phyloP scores from a whole-genome alignment of 2,888 invertebrate species.

The Lasius platythorax region DNA sequence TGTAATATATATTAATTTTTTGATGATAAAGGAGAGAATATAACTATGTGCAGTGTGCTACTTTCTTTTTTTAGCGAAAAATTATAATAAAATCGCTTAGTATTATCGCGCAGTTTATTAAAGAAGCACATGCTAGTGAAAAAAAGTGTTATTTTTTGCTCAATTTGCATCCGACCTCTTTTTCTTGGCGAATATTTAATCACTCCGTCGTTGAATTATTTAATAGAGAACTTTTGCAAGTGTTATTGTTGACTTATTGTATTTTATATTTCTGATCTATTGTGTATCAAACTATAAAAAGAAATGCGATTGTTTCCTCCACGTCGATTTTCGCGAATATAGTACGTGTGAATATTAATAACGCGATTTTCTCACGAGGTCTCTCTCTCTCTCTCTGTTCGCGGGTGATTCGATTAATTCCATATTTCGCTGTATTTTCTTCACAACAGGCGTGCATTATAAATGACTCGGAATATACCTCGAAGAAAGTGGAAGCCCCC shows the following conservation, averaged over 20 bases:
- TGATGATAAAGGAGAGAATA: not conserved
- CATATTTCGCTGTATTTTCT: not conserved
- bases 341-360: not conserved
- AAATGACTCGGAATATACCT: not conserved
- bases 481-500: slow-evolving; percentile 5
- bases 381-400: not conserved
- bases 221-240: slow-evolving; percentile 7
- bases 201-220: slow-evolving; percentile 32
- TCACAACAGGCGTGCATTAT: not conserved
- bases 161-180: slow-evolving; percentile 45
- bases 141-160: slow-evolving; percentile 36
- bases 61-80: slow-evolving; percentile 22
- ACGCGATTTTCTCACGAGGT: not conserved
- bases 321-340: not conserved
- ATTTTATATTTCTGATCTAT: not conserved
- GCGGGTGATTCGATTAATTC: slow-evolving; percentile 17
- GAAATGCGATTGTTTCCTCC: not conserved
- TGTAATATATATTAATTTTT: slow-evolving; percentile 6
- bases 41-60: not conserved
- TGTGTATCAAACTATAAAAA: not conserved
- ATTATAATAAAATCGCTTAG: slow-evolving; percentile 36
- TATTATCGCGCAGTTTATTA: slow-evolving; percentile 39
- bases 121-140: slow-evolving; percentile 20
- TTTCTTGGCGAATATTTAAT: slow-evolving; percentile 46
- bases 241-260: not conserved